These are phyloP conservation scores for Muscicapa comitata DNA, from an alignment of 2,797 vertebrate genomes.

Conservation along the genomic window DNA sequence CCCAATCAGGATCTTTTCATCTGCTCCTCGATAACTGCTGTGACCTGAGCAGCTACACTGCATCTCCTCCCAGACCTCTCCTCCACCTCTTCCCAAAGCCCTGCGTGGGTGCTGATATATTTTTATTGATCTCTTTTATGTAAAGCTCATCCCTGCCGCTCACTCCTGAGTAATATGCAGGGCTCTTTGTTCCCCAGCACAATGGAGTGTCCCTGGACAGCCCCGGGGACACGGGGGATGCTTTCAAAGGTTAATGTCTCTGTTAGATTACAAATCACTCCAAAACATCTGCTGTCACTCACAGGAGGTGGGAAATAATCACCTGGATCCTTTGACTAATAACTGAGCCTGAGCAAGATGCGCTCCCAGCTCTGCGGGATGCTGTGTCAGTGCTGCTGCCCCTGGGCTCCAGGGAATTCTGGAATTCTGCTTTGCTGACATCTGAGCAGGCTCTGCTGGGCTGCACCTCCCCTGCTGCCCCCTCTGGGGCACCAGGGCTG, in stretches of 20 bases:
- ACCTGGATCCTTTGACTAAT: neutral
- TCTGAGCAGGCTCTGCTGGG: neutral
- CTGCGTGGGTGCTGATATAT: neutral
- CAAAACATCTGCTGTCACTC: neutral
- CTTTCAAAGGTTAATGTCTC: constrained; percentile 54
- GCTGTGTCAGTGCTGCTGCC: neutral
- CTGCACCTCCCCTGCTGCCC: neutral
- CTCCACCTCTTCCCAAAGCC: neutral
- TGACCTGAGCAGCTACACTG: neutral
- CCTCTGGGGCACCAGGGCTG: accelerated
- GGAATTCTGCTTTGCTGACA: accelerated
- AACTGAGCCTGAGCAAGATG: neutral
- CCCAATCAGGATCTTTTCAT: neutral
- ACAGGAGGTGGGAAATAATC: constrained; percentile 12
- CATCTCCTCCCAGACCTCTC: neutral
- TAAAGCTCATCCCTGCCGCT: constrained; percentile 26
- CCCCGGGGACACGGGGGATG: neutral
- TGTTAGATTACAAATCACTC: constrained; percentile 28
- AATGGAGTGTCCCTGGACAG: neutral
- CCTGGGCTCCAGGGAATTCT: neutral
- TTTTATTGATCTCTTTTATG: constrained; percentile 41
- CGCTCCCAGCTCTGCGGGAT: accelerated
- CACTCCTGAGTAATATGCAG: neutral
- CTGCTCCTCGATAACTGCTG: neutral
- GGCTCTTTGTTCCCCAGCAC: constrained; percentile 34